These are phyloP conservation scores for Hippocampus zosterae DNA, from an alignment of 2,113 vertebrate genomes.

Conservation along the genomic window DNA sequence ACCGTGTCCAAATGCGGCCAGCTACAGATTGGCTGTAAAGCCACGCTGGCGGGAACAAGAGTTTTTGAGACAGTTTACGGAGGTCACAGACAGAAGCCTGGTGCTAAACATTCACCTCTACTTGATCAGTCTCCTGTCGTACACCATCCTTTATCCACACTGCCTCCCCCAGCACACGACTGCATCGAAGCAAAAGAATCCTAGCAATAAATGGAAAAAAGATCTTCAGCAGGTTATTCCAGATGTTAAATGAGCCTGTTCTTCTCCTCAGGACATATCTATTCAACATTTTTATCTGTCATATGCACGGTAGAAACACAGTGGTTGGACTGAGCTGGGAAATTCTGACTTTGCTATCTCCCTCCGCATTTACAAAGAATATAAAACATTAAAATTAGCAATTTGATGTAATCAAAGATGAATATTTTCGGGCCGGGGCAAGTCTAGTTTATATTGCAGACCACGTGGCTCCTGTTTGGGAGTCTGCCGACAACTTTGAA, in stretches of 20 bases:
- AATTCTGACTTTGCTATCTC: no score
- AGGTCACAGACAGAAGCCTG: neutral
- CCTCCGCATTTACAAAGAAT: no score
- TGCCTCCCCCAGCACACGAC: no score
- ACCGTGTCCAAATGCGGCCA: neutral
- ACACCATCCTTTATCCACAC: neutral
- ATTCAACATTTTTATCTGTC: no score
- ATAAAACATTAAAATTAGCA: no score
- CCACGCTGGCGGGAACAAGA: neutral
- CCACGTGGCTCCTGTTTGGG: no score
- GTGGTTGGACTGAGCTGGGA: no score
- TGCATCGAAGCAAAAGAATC: neutral
- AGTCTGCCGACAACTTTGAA: no score
- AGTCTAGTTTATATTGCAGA: no score
- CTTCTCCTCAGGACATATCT: neutral
- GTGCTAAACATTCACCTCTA: neutral
- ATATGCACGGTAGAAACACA: no score
- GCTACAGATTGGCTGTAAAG: neutral
- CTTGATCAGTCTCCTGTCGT: neutral
- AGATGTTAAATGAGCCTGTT: neutral
- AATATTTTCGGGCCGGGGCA: no score
- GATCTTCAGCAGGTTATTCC: neutral
- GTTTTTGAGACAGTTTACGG: neutral
- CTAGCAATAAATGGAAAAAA: neutral
- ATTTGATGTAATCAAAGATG: no score